Evolutionary conservation across 1,140 invertebrate genomes (phyloP), one percentile per base, ranked within the genome.

Genomic region (Polypedilum vanderplanki): DNA sequence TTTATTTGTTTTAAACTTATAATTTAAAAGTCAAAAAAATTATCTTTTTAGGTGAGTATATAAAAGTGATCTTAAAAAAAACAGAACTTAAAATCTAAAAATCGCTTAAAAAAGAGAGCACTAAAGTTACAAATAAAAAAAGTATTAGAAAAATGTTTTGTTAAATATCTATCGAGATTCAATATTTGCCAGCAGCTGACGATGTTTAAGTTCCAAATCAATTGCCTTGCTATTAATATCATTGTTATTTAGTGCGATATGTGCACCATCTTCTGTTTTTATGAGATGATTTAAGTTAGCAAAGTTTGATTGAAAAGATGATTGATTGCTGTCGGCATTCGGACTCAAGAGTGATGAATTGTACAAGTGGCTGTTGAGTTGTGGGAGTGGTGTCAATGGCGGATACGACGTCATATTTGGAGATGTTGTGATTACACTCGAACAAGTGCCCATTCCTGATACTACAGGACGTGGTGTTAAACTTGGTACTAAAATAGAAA

Each of bases 301-400:
- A 57, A 57, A 57, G 3, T 57, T 12, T 57, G 46, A 57, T 33
- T 33, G 24, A 15, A 57, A 57, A 15, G 12, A n/a, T 57, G 46
- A 57, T 57, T 57, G 46, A 57, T 57, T 9, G n/a, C 12, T 57
- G 46, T 57, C 46, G 7, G 46, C 12, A n/a, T 15, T 57, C n/a
- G 46, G 46, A 57, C 46, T 57, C 46, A 57, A n/a, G 46, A 57
- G 46, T 57, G 46, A 57, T 57, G 46, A 57, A 57, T 57, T 57
- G 46, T n/a, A 57, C 46, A 57, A 57, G 46, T 57, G 46, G 46
- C 46, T 57, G 46, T 15, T 57, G 46, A 57, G 12, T 57, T 57
- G 46, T 18, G 65, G 18, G 10, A 70, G 65, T 18, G 65, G 17
- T 22, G 65, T 70, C 18, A 70, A 20, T 20, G 17, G 15, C 20